phyloP scores from a whole-genome alignment of 2,113 vertebrate genomes.

The Neopipo cinnamomea region DNA sequence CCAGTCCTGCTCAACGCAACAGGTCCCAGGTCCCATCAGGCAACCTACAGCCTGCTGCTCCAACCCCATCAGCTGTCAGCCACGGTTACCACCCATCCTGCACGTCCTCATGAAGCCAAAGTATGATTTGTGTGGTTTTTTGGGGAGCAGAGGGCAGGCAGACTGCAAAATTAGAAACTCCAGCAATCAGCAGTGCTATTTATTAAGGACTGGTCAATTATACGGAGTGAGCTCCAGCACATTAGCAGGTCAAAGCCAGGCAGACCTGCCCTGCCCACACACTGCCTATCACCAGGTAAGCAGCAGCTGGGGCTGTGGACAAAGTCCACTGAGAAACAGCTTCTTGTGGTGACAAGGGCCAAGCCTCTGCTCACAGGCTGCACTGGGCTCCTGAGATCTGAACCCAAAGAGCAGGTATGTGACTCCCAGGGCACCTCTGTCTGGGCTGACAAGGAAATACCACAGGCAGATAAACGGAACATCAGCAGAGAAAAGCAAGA shows the following conservation, averaged over 20 bases:
- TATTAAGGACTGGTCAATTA: neutral
- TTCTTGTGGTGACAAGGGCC: neutral
- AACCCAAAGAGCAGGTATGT: neutral
- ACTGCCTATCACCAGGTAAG: neutral
- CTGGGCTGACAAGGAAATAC: neutral
- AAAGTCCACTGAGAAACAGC: neutral
- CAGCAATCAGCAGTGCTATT: neutral
- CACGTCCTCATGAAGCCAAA: neutral
- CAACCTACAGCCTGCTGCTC: neutral
- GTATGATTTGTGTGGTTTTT: neutral
- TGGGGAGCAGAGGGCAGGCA: neutral
- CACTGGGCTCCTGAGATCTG: neutral
- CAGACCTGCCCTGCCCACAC: neutral
- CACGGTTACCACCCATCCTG: neutral
- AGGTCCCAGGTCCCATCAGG: neutral
- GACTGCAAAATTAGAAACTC: neutral
- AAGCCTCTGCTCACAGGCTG: neutral
- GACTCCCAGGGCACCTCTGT: neutral
- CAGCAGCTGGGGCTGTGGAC: neutral
- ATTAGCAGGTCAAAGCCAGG: neutral
- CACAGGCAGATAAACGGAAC: neutral
- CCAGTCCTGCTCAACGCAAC: accelerated
- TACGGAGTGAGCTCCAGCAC: accelerated
- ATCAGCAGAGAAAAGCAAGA: slow-evolving; percentile 8
- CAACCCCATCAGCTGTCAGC: neutral